These are phyloP conservation scores for Ramazzottius varieornatus DNA, from an alignment of 2,888 invertebrate genomes.

Conservation along the genomic window DNA sequence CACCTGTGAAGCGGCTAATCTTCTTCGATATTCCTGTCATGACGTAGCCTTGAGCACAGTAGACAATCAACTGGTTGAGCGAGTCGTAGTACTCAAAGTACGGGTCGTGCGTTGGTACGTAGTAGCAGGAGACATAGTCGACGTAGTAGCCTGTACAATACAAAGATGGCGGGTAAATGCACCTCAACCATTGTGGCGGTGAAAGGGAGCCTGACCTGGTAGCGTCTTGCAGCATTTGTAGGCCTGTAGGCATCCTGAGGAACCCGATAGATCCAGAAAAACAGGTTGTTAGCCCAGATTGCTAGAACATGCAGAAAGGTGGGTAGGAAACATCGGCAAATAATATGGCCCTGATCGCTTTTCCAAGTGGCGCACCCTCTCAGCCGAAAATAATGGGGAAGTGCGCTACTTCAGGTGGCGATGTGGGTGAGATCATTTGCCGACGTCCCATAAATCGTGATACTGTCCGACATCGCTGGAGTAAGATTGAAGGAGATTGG, in stretches of 20 bases:
- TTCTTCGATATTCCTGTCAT: neutral
- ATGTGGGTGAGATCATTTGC: too few species aligned
- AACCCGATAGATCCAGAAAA: neutral
- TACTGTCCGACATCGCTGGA: too few species aligned
- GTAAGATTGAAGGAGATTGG: too few species aligned
- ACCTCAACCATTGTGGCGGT: too few species aligned
- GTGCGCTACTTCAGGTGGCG: too few species aligned
- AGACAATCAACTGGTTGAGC: neutral
- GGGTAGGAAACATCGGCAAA: too few species aligned
- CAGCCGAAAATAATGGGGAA: too few species aligned
- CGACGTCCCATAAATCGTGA: too few species aligned
- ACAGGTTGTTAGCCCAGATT: neutral
- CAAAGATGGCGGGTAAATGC: too few species aligned
- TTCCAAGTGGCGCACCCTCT: too few species aligned
- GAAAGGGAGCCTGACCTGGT: too few species aligned
- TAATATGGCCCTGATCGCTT: too few species aligned
- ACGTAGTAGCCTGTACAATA: conserved; percentile 4
- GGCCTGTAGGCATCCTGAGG: neutral
- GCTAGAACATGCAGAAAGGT: neutral
- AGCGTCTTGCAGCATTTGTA: neutral
- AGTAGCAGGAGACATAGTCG: conserved; percentile 2
- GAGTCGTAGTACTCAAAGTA: conserved; percentile 1
- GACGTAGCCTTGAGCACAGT: neutral
- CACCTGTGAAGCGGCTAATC: neutral
- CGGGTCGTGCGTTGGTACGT: neutral